A percentile compares a stretch with the other conserved stretches of the same genome.
Evolutionary conservation across 2,888 invertebrate species (phyloP).

Genomic region (Lepidochitona cinerea): DNA sequence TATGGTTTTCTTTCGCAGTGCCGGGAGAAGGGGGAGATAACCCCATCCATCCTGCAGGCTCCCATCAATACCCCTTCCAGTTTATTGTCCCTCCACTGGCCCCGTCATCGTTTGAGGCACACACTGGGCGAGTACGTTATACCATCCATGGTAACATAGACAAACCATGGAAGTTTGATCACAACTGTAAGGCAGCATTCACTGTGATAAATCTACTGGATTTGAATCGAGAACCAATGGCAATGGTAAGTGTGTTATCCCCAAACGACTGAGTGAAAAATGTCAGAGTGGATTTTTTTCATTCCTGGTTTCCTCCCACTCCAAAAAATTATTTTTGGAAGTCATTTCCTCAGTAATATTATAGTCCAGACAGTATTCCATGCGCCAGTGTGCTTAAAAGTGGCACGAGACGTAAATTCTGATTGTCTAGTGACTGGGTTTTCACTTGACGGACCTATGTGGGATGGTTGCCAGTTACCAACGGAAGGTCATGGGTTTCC

Average conservation of each 20-base stretch:
- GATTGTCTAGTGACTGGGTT: no score
- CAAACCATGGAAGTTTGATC: conserved; percentile 87
- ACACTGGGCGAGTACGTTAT: conserved; percentile 81
- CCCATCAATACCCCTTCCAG: conserved; percentile 83
- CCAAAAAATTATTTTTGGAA: no score
- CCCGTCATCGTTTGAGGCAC: conserved; percentile 63
- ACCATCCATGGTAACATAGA: conserved; percentile 85
- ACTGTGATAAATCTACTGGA: conserved; percentile 87
- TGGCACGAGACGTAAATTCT: no score
- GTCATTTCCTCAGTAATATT: no score
- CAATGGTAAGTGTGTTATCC: conserved; percentile 48
- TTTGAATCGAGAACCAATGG: conserved; percentile 76
- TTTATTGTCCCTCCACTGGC: conserved; percentile 78
- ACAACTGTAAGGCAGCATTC: conserved; percentile 85
- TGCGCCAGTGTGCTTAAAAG: no score
- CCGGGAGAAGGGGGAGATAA: conserved; percentile 27
- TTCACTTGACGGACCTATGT: no score
- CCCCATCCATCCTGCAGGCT: conserved; percentile 77
- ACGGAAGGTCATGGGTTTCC: no score
- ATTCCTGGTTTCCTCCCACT: no score
- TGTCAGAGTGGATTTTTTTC: no score
- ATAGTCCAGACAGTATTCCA: no score
- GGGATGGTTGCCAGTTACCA: no score
- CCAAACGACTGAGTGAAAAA: no score
- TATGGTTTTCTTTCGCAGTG: conserved; percentile 2